Percentiles rank a stretch among this genome's conserved stretches.
Evolutionary conservation across 1,140 invertebrate genomes (phyloP).

Genomic region (Chironomus striatipennis): DNA sequence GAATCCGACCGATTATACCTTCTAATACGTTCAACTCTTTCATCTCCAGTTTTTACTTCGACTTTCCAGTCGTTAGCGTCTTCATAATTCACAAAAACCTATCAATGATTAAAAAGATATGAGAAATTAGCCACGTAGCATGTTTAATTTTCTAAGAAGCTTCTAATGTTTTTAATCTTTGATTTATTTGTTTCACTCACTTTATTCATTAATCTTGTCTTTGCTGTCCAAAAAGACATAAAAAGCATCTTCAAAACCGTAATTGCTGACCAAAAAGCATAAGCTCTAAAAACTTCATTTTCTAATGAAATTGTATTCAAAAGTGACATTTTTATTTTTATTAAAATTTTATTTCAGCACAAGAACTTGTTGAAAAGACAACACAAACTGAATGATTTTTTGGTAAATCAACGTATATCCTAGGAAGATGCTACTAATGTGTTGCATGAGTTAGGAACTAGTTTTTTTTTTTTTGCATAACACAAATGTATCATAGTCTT

Average conservation of each 20-base stretch:
- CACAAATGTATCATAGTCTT: not conserved
- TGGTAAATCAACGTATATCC: not conserved
- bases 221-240: slow-evolving; percentile 48
- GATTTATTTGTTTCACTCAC: slow-evolving; percentile 38
- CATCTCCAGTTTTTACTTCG: slow-evolving; percentile 45
- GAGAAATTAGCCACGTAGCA: too few species aligned
- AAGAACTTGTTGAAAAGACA: not conserved
- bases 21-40: slow-evolving; percentile 47
- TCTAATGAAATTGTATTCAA: slow-evolving; percentile 27
- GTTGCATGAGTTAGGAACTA: too few species aligned
- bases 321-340: slow-evolving; percentile 26
- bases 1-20: too few species aligned
- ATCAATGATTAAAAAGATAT: not conserved
- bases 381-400: not conserved
- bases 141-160: too few species aligned
- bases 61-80: slow-evolving; percentile 33
- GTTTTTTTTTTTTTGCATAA: too few species aligned
- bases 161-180: too few species aligned
- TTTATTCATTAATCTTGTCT: slow-evolving; percentile 47
- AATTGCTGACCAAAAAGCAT: slow-evolving; percentile 48
- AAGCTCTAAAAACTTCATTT: slow-evolving; percentile 45
- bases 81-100: slow-evolving; percentile 43
- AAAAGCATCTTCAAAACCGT: slow-evolving; percentile 51
- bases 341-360: not conserved
- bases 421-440: too few species aligned